These are phyloP conservation scores for Lordiphosa stackelbergi DNA, from an alignment of 1,140 invertebrate genomes.

Conservation along the genomic window DNA sequence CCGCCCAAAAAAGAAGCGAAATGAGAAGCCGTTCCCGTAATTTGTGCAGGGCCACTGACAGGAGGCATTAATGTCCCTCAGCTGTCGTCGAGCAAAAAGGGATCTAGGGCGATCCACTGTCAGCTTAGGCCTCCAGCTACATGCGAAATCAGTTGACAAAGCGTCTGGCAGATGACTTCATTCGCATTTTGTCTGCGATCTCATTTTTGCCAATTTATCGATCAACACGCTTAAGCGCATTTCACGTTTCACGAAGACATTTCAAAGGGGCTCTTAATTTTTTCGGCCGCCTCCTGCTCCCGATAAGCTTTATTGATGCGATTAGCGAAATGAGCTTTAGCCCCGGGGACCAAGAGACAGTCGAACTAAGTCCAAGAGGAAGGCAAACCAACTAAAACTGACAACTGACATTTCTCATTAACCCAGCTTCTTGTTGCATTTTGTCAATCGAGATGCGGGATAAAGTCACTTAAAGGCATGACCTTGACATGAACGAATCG, in stretches of 20 bases:
- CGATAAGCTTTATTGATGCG: conserved; percentile 74
- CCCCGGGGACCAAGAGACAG: conserved; percentile 19
- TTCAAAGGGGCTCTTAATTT: conserved; percentile 53
- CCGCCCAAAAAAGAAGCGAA: conserved; percentile 28
- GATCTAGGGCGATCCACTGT: conserved; percentile 63
- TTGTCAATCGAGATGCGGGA: conserved; percentile 46
- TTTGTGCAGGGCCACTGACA: conserved; percentile 67
- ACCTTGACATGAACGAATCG: conserved; percentile 39
- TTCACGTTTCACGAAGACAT: conserved; percentile 45
- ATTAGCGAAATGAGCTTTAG: conserved; percentile 71
- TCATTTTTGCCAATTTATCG: conserved; percentile 67
- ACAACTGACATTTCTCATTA: conserved; percentile 74
- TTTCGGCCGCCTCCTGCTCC: conserved; percentile 7
- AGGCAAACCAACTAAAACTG: conserved; percentile 41
- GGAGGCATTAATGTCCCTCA: conserved; percentile 70
- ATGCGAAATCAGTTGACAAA: conserved; percentile 69
- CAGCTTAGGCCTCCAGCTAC: conserved; percentile 65
- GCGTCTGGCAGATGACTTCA: conserved; percentile 68
- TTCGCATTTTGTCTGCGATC: conserved; percentile 60
- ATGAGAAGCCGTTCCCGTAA: conserved; percentile 13
- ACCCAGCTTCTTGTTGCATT: conserved; percentile 59
- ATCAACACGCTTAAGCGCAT: conserved; percentile 73
- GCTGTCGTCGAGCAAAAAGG: conserved; percentile 46
- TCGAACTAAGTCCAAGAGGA: background rate
- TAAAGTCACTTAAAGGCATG: conserved; percentile 48